Evolutionary conservation across 2,797 vertebrate species (phyloP).

Genomic region (Mionectes olivaceus): DNA sequence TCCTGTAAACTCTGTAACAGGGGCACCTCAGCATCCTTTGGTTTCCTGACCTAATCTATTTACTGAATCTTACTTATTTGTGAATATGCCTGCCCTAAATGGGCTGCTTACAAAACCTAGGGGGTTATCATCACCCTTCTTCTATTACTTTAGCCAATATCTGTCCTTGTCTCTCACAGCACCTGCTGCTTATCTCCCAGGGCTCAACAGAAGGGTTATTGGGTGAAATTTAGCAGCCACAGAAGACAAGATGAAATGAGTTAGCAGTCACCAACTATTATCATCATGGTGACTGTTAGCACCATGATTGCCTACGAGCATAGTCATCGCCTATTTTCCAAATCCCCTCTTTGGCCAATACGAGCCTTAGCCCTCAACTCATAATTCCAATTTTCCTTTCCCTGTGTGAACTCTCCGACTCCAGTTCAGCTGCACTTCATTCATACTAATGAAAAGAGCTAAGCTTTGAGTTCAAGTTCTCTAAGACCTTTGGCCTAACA

Average conservation of each 20-base stretch:
- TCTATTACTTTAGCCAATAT: neutral
- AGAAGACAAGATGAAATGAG: neutral
- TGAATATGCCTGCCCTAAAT: neutral
- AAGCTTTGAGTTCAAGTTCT: neutral
- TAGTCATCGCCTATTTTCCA: neutral
- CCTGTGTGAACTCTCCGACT: accelerated
- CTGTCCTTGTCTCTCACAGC: neutral
- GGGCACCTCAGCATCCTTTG: neutral
- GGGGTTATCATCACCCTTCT: neutral
- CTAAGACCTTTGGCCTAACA: neutral
- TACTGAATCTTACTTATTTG: neutral
- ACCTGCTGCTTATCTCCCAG: neutral
- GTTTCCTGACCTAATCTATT: neutral
- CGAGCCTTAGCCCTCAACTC: neutral
- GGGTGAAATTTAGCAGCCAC: neutral
- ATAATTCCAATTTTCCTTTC: neutral
- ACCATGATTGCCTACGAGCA: neutral
- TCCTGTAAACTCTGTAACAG: neutral
- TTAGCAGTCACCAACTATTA: neutral
- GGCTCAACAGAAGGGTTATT: neutral
- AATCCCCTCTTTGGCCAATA: neutral
- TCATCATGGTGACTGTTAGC: neutral
- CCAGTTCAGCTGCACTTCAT: neutral
- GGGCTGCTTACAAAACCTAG: neutral
- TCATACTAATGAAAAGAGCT: neutral